Conservation (phyloP, 1,140 invertebrate genomes). For the Pachyrhynchus sulphureomaculatus region DNA sequence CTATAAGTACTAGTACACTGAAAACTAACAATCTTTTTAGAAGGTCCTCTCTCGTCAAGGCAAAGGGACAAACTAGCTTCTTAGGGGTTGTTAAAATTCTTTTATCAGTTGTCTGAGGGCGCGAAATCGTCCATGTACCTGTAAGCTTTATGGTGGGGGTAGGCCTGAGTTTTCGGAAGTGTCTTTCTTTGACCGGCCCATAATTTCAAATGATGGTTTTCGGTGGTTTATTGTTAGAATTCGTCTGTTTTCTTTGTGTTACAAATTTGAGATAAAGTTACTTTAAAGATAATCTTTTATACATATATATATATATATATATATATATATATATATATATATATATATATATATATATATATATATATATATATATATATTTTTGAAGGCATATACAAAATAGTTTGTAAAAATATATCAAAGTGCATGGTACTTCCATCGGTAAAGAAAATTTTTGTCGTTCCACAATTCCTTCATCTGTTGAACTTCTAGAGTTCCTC, state of each 20-base stretch:
- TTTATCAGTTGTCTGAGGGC: constrained; percentile 17
- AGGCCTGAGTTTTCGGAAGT: constrained; percentile 1
- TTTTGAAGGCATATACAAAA: not conserved
- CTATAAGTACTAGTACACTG: not conserved
- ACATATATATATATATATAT: too few species aligned
- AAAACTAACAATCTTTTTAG: not conserved
- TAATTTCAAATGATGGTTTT: not conserved
- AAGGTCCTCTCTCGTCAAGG: not conserved
- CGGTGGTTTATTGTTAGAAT: constrained; percentile 3
- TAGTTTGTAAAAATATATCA: too few species aligned
- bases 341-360: too few species aligned
- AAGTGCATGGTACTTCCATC: too few species aligned
- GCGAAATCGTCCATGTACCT: constrained; percentile 27
- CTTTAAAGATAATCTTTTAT: too few species aligned
- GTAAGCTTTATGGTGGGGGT: constrained; percentile 3
- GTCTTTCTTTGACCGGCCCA: not conserved
- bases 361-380: not conserved
- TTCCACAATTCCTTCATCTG: too few species aligned
- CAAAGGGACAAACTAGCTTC: constrained; percentile 6
- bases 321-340: too few species aligned
- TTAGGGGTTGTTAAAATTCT: not conserved
- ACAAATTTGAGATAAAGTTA: too few species aligned
- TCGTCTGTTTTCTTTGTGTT: too few species aligned
- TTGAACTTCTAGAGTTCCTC: too few species aligned
- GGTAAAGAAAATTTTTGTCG: too few species aligned